Conservation (phyloP, 2,113 vertebrate genomes). For the Upupa epops region DNA sequence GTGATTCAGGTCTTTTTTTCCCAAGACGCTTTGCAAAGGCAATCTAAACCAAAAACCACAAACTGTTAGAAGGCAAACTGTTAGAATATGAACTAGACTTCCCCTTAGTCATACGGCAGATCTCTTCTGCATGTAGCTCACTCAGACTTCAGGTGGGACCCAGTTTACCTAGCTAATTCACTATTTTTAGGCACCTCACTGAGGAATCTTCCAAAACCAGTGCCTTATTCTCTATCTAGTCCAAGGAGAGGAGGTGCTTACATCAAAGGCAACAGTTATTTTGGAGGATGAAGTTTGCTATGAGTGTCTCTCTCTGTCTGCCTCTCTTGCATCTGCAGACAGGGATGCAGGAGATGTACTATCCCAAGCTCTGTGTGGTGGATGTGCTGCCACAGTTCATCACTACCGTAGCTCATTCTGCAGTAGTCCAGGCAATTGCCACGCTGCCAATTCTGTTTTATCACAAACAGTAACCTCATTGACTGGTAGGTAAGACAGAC, state of each 20-base stretch:
- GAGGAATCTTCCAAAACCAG: not conserved
- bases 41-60: not conserved
- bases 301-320: not conserved
- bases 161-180: not conserved
- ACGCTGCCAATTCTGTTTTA: not conserved
- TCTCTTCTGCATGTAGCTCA: not conserved
- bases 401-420: not conserved
- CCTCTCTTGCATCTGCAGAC: not conserved
- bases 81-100: not conserved
- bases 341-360: not conserved
- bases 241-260: not conserved
- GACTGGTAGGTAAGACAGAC: not conserved
- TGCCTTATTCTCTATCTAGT: not conserved
- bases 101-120: not conserved
- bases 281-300: not conserved
- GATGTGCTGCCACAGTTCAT: not conserved
- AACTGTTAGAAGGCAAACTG: not conserved
- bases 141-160: not conserved
- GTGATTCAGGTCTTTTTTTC: not conserved
- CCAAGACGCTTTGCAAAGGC: not conserved
- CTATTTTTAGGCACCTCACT: not conserved
- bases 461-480: not conserved
- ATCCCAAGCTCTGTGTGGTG: not conserved
- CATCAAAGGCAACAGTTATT: not conserved
- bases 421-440: not conserved